Percentiles rank a stretch among this genome's conserved stretches.
These are phyloP conservation scores for Lordiphosa andalusiaca DNA, from an alignment of 2,888 invertebrate genomes.

Conservation along the genomic window DNA sequence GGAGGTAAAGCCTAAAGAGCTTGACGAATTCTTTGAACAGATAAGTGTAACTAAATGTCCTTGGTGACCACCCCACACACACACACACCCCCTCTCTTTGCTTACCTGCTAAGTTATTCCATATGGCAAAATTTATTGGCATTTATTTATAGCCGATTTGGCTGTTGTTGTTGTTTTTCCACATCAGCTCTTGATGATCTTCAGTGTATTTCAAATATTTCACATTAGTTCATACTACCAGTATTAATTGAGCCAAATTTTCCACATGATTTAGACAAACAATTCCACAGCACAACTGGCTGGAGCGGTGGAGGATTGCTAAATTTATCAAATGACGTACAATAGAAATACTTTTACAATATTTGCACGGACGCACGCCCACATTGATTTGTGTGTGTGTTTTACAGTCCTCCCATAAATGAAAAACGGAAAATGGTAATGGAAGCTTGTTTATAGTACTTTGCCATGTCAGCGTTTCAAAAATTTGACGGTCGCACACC, in stretches of 20 bases:
- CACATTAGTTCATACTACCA: slow-evolving; percentile 49
- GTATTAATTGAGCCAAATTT: slow-evolving; percentile 33
- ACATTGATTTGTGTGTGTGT: slow-evolving; percentile 34
- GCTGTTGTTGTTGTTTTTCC: slow-evolving; percentile 7
- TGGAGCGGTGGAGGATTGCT: slow-evolving; percentile 37
- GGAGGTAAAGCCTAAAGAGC: slow-evolving; percentile 6
- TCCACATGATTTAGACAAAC: slow-evolving; percentile 36
- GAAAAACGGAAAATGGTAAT: slow-evolving; percentile 31
- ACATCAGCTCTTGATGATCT: slow-evolving; percentile 47
- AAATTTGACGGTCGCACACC: slow-evolving; percentile 16
- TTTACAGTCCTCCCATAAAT: slow-evolving; percentile 69
- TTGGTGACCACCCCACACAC: no score
- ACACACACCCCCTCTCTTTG: no score
- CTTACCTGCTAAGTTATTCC: no score
- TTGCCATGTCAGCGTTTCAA: slow-evolving; percentile 32
- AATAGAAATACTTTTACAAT: slow-evolving; percentile 63
- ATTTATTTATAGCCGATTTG: slow-evolving; percentile 11
- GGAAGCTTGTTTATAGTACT: slow-evolving; percentile 6
- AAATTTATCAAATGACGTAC: slow-evolving; percentile 69
- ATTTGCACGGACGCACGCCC: slow-evolving; percentile 56
- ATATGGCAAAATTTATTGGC: slow-evolving; percentile 14
- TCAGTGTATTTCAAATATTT: slow-evolving; percentile 62
- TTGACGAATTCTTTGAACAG: slow-evolving; percentile 29
- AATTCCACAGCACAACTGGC: slow-evolving; percentile 18
- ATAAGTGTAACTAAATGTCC: background rate